Evolutionary conservation across 2,888 invertebrate genomes (phyloP).

Genomic region (Slavum lentiscoides): DNA sequence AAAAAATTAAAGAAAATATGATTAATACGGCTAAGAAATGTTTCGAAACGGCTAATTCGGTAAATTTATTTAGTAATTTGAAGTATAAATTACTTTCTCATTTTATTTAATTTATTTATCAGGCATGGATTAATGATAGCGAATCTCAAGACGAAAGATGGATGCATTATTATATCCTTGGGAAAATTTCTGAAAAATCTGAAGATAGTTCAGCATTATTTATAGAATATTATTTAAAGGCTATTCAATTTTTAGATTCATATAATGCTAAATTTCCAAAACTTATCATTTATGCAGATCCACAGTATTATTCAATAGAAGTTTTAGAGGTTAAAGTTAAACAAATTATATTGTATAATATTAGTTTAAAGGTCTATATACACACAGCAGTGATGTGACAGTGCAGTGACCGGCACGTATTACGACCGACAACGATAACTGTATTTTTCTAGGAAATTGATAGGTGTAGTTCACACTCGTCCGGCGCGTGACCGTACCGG

Average conservation of each 20-base stretch:
- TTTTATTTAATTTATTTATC: neutral
- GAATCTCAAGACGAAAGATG: conserved; percentile 78
- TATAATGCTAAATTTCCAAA: conserved; percentile 57
- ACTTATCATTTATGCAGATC: conserved; percentile 77
- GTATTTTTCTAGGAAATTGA: too few relatives aligned
- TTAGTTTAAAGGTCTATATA: too few relatives aligned
- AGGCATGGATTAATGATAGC: conserved; percentile 30
- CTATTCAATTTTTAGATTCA: conserved; percentile 66
- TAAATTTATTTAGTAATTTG: conserved; percentile 57
- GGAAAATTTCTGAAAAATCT: conserved; percentile 88
- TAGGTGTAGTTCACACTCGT: too few relatives aligned
- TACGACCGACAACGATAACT: too few relatives aligned
- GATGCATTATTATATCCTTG: conserved; percentile 94
- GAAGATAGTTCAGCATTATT: conserved; percentile 74
- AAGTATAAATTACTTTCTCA: neutral
- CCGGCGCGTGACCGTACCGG: too few relatives aligned
- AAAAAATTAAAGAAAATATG: conserved; percentile 78
- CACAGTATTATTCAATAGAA: conserved; percentile 83
- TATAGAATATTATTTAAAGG: conserved; percentile 78
- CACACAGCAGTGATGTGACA: too few relatives aligned
- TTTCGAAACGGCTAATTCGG: conserved; percentile 72
- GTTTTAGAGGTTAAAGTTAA: conserved; percentile 72
- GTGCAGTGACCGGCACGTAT: too few relatives aligned
- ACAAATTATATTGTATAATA: neutral
- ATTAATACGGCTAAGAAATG: conserved; percentile 77